These are phyloP conservation scores for Symphodus melops DNA, from an alignment of 2,113 vertebrate species.

Conservation along the genomic window DNA sequence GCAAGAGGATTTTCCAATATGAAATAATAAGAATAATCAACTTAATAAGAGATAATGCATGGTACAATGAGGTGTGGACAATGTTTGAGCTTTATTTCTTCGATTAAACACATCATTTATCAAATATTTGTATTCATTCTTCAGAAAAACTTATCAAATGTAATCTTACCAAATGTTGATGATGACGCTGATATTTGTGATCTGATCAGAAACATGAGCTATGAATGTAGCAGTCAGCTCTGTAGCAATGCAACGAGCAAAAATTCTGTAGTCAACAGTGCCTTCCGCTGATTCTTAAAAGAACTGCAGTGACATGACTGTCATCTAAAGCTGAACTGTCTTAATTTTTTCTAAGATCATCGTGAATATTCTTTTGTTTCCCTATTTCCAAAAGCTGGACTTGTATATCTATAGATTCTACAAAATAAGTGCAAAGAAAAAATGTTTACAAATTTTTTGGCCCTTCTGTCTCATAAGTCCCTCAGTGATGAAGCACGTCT, in stretches of 20 bases:
- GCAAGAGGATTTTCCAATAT: not conserved
- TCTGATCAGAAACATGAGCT: slow-evolving; percentile 24
- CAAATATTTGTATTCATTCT: not conserved
- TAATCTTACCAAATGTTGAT: slow-evolving; percentile 18
- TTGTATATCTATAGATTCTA: no score
- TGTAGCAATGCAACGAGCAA: slow-evolving; percentile 15
- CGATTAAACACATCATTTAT: not conserved
- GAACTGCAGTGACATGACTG: slow-evolving; percentile 64
- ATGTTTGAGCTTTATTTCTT: not conserved
- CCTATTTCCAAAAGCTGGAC: no score
- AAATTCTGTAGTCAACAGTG: slow-evolving; percentile 78
- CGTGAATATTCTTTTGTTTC: no score
- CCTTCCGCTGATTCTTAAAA: slow-evolving; percentile 75
- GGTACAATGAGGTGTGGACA: not conserved
- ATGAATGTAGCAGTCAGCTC: slow-evolving; percentile 24
- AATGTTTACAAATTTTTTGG: not conserved
- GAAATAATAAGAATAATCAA: slow-evolving; percentile 3
- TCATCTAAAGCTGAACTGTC: slow-evolving; percentile 19
- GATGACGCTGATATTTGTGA: slow-evolving; percentile 16
- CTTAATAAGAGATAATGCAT: slow-evolving; percentile 2
- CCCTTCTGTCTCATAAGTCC: slow-evolving; percentile 4
- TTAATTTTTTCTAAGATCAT: no score
- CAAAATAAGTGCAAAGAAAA: no score
- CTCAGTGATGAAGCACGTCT: slow-evolving; percentile 58
- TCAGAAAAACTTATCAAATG: not conserved